Conservation (phyloP, 2,797 vertebrate genomes). For the Gambelia wislizenii region DNA sequence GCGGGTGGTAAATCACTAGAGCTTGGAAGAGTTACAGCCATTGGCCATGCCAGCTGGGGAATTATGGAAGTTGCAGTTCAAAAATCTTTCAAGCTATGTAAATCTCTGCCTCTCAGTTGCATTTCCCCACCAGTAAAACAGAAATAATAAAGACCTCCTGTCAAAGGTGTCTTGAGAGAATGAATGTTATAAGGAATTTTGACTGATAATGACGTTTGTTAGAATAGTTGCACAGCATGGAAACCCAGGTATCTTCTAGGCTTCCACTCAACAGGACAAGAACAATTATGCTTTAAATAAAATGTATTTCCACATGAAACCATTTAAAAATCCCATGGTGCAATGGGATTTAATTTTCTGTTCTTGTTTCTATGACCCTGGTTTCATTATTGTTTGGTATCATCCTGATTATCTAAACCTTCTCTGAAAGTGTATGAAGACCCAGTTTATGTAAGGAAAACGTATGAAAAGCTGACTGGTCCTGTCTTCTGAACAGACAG, state of each 20-base stretch:
- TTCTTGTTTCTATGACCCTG: not conserved
- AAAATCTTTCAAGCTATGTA: too few relatives aligned
- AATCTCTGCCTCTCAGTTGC: not conserved
- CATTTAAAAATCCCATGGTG: not conserved
- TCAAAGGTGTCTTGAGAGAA: not conserved
- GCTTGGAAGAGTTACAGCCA: too few relatives aligned
- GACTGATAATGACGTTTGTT: not conserved
- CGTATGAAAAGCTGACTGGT: constrained; percentile 36
- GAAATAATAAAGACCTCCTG: not conserved
- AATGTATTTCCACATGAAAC: not conserved
- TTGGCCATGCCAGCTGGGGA: too few relatives aligned
- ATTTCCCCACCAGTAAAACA: not conserved
- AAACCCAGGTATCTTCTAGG: not conserved
- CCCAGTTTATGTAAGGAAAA: constrained; percentile 2
- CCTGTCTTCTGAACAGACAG: constrained; percentile 40
- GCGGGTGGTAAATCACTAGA: too few relatives aligned
- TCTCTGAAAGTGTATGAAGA: not conserved
- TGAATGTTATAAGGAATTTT: not conserved
- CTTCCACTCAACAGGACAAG: not conserved
- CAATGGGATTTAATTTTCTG: not conserved
- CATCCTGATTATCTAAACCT: constrained; percentile 25
- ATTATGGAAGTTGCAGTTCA: too few relatives aligned
- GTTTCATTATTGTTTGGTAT: constrained; percentile 12
- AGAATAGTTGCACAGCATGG: not conserved
- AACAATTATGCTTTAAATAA: not conserved